Conservation (phyloP, 2,888 invertebrate species). For the Loripinus fragilis region DNA sequence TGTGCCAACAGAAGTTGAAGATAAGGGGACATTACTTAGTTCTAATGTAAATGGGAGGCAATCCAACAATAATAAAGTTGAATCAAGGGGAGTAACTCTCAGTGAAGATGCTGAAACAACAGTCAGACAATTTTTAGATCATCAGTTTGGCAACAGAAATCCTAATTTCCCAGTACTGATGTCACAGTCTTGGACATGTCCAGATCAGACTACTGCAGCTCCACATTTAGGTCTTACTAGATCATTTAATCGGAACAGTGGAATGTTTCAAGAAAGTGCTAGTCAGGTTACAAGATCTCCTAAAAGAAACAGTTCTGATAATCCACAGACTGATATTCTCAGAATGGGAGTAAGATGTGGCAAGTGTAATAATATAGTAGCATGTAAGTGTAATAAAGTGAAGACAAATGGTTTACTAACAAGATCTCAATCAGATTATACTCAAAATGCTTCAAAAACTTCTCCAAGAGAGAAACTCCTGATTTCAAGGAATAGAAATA, state of each 20-base stretch:
- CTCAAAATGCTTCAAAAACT: slow-evolving; percentile 6
- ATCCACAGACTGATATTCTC: background rate
- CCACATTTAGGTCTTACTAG: slow-evolving; percentile 8
- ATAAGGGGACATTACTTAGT: background rate
- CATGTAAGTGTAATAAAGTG: slow-evolving; percentile 12
- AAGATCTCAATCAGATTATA: slow-evolving; percentile 10
- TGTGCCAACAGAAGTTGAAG: slow-evolving; percentile 44
- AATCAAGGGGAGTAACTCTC: slow-evolving; percentile 1
- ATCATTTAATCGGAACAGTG: slow-evolving; percentile 16
- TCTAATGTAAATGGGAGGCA: background rate
- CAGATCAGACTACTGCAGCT: slow-evolving; percentile 14
- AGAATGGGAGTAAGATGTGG: slow-evolving; percentile 18
- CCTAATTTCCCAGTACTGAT: slow-evolving; percentile 52
- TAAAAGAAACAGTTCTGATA: background rate
- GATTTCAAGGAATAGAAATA: background rate
- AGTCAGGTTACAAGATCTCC: background rate
- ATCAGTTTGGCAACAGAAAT: slow-evolving; percentile 47
- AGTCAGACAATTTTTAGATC: slow-evolving; percentile 51
- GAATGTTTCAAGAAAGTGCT: slow-evolving; percentile 40
- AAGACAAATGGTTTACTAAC: slow-evolving; percentile 15
- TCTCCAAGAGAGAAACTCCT: background rate
- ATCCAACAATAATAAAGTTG: background rate
- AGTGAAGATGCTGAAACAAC: slow-evolving; percentile 57
- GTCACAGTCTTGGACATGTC: slow-evolving; percentile 61
- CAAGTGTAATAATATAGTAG: slow-evolving; percentile 6